Percentiles rank a stretch among this genome's conserved stretches.
Conservation (phyloP, 2,888 invertebrate genomes). For the Neoscelio sp. region DNA sequence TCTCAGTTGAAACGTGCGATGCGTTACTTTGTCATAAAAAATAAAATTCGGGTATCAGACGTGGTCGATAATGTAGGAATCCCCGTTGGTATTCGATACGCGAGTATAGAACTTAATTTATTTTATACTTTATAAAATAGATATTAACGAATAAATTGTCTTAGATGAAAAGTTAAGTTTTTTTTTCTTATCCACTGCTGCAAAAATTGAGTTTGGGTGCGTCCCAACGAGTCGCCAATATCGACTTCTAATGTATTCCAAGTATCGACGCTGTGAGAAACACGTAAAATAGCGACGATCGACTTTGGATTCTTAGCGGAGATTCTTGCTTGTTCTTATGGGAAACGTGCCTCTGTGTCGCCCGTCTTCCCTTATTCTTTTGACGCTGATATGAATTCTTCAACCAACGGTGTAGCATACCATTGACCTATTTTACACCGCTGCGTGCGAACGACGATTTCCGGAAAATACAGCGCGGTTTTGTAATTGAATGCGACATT, state of each 20-base stretch:
- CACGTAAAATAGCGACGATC: conserved; percentile 60
- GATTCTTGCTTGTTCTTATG: conserved; percentile 55
- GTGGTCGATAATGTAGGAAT: too few species aligned
- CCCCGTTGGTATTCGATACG: too few species aligned
- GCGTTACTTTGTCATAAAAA: too few species aligned
- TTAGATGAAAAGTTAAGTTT: too few species aligned
- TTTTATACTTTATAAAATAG: too few species aligned
- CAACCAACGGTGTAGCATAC: conserved; percentile 46
- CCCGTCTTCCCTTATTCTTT: conserved; percentile 45
- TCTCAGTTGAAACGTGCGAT: too few species aligned
- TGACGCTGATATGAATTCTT: conserved; percentile 61
- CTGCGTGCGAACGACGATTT: conserved; percentile 49
- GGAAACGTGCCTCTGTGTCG: conserved; percentile 34
- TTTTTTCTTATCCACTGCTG: conserved; percentile 10
- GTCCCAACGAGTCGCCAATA: conserved; percentile 7
- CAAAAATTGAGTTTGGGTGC: conserved; percentile 18
- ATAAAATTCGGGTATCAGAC: too few species aligned
- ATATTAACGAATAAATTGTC: too few species aligned
- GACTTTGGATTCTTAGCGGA: conserved; percentile 62
- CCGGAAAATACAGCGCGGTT: conserved; percentile 34
- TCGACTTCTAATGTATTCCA: conserved; percentile 32
- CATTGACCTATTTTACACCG: conserved; percentile 52
- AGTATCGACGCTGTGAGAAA: conserved; percentile 51
- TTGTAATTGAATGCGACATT: conserved; percentile 53
- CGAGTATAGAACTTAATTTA: too few species aligned